Evolutionary conservation across 2,797 vertebrate genomes (phyloP).

Genomic region (Siniperca obscura): DNA sequence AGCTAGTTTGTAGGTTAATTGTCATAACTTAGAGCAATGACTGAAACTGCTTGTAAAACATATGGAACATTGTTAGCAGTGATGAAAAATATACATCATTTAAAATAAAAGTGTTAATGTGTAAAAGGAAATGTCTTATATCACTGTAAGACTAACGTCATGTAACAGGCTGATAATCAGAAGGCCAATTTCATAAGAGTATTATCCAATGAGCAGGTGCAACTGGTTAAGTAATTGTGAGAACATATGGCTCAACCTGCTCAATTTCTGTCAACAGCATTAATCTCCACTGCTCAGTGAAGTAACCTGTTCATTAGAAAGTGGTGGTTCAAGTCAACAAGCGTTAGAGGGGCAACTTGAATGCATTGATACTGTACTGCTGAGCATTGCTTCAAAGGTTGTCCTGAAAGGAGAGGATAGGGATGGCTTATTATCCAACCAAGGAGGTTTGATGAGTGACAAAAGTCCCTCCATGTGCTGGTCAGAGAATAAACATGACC

Average conservation of each 20-base stretch:
- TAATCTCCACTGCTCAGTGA: slow-evolving; percentile 59
- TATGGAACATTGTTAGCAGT: neutral
- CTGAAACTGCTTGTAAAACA: neutral
- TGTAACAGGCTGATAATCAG: slow-evolving; percentile 36
- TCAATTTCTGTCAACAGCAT: slow-evolving; percentile 66
- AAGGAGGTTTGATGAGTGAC: slow-evolving; percentile 19
- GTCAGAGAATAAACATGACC: neutral
- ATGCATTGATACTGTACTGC: neutral
- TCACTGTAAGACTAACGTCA: slow-evolving; percentile 25
- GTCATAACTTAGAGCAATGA: neutral
- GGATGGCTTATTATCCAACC: neutral
- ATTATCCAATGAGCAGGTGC: slow-evolving; percentile 72
- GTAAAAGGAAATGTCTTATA: slow-evolving; percentile 27
- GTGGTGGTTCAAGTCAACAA: slow-evolving; percentile 43
- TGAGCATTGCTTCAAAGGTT: slow-evolving; percentile 14
- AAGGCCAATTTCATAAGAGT: slow-evolving; percentile 60
- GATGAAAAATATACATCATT: neutral
- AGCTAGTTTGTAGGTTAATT: neutral
- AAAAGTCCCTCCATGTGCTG: slow-evolving; percentile 2
- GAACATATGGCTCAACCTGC: slow-evolving; percentile 65
- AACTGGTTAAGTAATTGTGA: slow-evolving; percentile 66
- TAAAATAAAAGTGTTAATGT: neutral
- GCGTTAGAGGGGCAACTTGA: slow-evolving; percentile 7
- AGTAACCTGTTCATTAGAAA: slow-evolving; percentile 59
- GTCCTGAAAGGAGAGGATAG: slow-evolving; percentile 11